Base-by-base conservation (phyloP, 2,797 vertebrate genomes). In the Crenichthys baileyi region DNA sequence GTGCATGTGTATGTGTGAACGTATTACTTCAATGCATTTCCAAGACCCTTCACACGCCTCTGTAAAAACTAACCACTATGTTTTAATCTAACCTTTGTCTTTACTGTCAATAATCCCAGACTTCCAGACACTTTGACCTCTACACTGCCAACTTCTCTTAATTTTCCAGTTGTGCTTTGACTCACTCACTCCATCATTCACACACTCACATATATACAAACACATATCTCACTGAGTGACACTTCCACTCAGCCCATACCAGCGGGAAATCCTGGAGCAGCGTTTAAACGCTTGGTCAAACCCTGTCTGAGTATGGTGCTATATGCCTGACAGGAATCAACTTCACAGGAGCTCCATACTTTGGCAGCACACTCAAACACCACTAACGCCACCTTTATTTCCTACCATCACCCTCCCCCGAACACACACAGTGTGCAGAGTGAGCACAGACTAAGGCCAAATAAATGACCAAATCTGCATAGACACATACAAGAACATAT, bases 251-350 rank as follows among this genome's bases (percentile, higher is more conserved):
- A 85, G 88, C 79, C 77, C 80, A 81, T 82, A 85, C 85, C 75
- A 90, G 87, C 51, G 22, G 81, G 89, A 90, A 93, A 90, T 90
- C 91, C 91, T 85, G 67, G 77, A 90, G 90, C 91, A 85, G 84
- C 72, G 78, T 92, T 94, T 92, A 92, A 94, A 91, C 79, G 89
- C 90, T 90, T 87, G 90, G 88, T 87, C 91, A 91, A 90, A 87
- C 87, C 88, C 88, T 90, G 88, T 91, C 91, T 90, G 90, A 91
- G 79, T 83, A 85, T 75, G 84, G 77, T 80, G 85, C 86, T 85
- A 81, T 41, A 26, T 86, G 83, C 91, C 85, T 91, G 92, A 91
- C 92, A 92, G 91, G 79, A 92, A 89, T 92, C 88, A 91, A 91
- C 91, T 89, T 88, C 87, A 83, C 83, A 71, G 84, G 78, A 81